Percentiles rank a stretch among this genome's conserved stretches.
These are phyloP conservation scores for Phragmatobia fuliginosa DNA, from an alignment of 2,888 invertebrate genomes.

Conservation along the genomic window DNA sequence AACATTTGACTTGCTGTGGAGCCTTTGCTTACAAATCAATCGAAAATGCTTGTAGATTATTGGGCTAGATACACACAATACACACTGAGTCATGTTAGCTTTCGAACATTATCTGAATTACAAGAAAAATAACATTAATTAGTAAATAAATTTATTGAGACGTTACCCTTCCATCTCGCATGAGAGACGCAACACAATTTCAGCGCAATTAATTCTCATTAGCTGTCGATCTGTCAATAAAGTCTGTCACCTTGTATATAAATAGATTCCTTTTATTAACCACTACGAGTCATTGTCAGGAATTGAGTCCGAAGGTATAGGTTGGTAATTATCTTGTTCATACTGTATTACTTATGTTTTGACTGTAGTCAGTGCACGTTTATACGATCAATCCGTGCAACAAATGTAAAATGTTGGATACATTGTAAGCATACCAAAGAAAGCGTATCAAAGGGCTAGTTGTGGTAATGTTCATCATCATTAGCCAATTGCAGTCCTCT, in stretches of 20 bases:
- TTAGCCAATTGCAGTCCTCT: too few species aligned
- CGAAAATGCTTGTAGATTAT: neutral
- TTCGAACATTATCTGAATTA: too few species aligned
- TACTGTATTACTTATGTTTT: neutral
- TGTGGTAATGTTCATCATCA: too few species aligned
- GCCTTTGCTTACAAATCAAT: neutral
- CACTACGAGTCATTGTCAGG: slow-evolving; percentile 47
- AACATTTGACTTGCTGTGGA: neutral
- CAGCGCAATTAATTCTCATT: slow-evolving; percentile 77
- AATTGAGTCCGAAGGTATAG: slow-evolving; percentile 2
- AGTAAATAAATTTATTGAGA: slow-evolving; percentile 3
- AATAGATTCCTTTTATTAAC: slow-evolving; percentile 69
- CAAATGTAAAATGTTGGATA: neutral
- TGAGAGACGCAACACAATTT: slow-evolving; percentile 64
- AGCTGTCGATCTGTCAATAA: slow-evolving; percentile 71
- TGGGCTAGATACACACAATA: too few species aligned
- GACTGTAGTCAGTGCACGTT: neutral
- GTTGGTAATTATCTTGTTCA: neutral
- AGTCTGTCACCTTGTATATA: slow-evolving; percentile 74
- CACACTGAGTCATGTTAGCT: too few species aligned
- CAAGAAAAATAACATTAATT: neutral
- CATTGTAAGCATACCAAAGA: neutral
- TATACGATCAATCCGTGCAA: neutral
- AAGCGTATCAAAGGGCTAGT: too few species aligned
- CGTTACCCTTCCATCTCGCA: slow-evolving; percentile 27